phyloP scores from a whole-genome alignment of 1,140 invertebrate species.

The Drosophila ananassae region DNA sequence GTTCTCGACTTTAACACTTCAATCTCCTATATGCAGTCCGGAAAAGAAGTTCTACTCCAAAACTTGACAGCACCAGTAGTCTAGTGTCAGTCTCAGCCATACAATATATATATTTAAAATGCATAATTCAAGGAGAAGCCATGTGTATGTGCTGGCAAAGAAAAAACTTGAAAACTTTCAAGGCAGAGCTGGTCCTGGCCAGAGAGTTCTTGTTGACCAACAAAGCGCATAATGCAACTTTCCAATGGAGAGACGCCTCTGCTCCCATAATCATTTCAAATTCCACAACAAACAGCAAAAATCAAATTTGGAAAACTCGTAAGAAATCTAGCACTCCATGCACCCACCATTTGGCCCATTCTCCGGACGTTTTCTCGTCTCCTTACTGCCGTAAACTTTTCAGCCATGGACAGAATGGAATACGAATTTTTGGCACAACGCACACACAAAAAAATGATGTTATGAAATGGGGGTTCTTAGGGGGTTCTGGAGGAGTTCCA shows the following conservation, averaged over 20 bases:
- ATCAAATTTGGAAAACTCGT: constrained; percentile 77
- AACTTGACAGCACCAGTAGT: constrained; percentile 8
- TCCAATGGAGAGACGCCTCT: constrained; percentile 27
- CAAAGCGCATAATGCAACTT: constrained; percentile 76
- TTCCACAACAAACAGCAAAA: constrained; percentile 78
- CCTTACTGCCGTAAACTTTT: constrained; percentile 60
- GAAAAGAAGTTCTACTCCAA: not conserved
- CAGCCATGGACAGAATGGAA: constrained; percentile 52
- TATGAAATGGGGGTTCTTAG: not conserved
- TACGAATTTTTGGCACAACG: constrained; percentile 72
- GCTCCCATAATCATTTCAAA: constrained; percentile 73
- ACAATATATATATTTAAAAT: constrained; percentile 9
- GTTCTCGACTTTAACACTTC: not conserved
- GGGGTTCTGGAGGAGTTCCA: not conserved
- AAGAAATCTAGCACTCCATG: constrained; percentile 68
- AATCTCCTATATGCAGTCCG: constrained; percentile 7
- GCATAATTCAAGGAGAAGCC: constrained; percentile 49
- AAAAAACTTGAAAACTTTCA: constrained; percentile 38
- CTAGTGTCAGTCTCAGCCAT: constrained; percentile 10
- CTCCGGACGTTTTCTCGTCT: constrained; percentile 14
- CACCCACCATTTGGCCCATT: constrained; percentile 36
- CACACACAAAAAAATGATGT: constrained; percentile 45
- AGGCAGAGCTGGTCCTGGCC: constrained; percentile 22
- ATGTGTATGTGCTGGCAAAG: constrained; percentile 15
- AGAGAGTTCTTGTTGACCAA: constrained; percentile 68